Evolutionary conservation across 2,113 vertebrate genomes (phyloP).

Genomic region (Passerina amoena): DNA sequence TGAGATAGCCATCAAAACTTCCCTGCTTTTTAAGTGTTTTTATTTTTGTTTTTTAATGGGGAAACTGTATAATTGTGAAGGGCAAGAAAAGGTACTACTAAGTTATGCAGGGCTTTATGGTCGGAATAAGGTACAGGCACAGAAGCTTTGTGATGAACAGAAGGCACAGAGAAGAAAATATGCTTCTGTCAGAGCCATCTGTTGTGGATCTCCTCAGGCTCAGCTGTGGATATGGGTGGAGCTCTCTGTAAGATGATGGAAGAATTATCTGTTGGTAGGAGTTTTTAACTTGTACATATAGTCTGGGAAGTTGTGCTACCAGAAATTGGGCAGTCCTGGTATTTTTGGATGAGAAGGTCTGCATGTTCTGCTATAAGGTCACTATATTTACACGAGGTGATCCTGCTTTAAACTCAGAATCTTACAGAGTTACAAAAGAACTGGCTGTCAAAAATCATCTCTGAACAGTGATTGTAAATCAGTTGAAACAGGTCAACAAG

Average conservation of each 20-base stretch:
- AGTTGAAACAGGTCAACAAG: not conserved
- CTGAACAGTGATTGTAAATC: not conserved
- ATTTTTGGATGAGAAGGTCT: not conserved
- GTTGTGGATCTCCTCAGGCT: constrained; percentile 46
- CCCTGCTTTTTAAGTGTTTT: not conserved
- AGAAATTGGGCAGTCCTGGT: not conserved
- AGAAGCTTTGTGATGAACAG: constrained; percentile 52
- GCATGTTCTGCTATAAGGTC: not conserved
- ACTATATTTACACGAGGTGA: not conserved
- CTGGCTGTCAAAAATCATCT: not conserved
- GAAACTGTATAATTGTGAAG: not conserved
- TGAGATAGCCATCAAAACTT: not conserved
- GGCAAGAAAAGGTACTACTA: not conserved
- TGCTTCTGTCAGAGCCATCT: constrained; percentile 61
- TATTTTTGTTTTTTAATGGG: not conserved
- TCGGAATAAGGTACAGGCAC: constrained; percentile 25
- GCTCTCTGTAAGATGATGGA: not conserved
- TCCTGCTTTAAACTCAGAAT: not conserved
- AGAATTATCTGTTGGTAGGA: constrained; percentile 1
- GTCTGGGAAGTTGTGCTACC: not conserved
- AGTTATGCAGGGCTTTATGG: not conserved
- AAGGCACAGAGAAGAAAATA: constrained; percentile 58
- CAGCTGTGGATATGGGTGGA: constrained; percentile 23
- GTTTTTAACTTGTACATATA: not conserved
- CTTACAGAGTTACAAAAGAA: not conserved